phyloP scores from a whole-genome alignment of 2,797 vertebrate genomes.

The Enteromius radiatus region DNA sequence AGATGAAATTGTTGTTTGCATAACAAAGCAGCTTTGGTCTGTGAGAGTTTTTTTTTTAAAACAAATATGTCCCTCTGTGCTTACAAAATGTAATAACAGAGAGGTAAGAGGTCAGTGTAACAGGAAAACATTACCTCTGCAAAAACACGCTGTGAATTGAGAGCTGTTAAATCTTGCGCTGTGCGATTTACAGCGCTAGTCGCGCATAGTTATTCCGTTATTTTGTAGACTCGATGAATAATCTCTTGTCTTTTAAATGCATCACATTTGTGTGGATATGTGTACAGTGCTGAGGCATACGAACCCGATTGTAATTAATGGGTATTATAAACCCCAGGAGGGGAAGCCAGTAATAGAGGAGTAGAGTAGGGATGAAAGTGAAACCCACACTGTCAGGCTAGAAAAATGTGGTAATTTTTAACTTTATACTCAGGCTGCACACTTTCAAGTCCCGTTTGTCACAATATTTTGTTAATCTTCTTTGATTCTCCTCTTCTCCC shows the following conservation, averaged over 20 bases:
- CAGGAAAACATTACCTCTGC: constrained; percentile 14
- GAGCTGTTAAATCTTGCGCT: background rate
- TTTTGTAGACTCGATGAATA: background rate
- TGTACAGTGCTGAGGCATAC: constrained; percentile 8
- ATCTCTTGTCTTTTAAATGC: constrained; percentile 16
- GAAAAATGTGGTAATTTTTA: background rate
- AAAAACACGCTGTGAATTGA: background rate
- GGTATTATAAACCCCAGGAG: background rate
- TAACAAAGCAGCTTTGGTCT: constrained; percentile 53
- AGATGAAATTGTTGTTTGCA: constrained; percentile 44
- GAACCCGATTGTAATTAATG: constrained; percentile 28
- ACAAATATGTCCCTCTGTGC: constrained; percentile 10
- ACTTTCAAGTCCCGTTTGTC: constrained; percentile 41
- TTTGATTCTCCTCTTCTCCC: constrained; percentile 39
- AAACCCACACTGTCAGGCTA: background rate
- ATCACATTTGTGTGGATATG: constrained; percentile 17
- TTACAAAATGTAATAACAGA: constrained; percentile 39
- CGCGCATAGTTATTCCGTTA: background rate
- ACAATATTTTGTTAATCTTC: constrained; percentile 56
- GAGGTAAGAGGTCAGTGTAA: constrained; percentile 19
- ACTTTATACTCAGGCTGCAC: constrained; percentile 19
- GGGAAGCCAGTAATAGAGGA: constrained; percentile 7
- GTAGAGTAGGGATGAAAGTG: background rate
- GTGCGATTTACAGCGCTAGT: background rate
- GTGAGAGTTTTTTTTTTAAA: constrained; percentile 36